Evolutionary conservation across 1,140 invertebrate species (phyloP).

Genomic region (fruit fly (Drosophila melanogaster)): Release_6_plus_ISO1_MT NT_033777.3:20396501-20397000

Average conservation of each 20-base stretch:
- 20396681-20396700: constrained; percentile 20
- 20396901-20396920: constrained; percentile 69
- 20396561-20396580: not conserved
- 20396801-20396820: constrained; percentile 33
- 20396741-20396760: constrained; percentile 32
- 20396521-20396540: constrained; percentile 30
- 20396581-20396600: constrained; percentile 20
- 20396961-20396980: constrained; percentile 45
- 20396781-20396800: constrained; percentile 27
- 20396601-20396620: constrained; percentile 33
- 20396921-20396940: constrained; percentile 76
- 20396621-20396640: constrained; percentile 42
- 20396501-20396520: not conserved
- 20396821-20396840: constrained; percentile 57
- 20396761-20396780: constrained; percentile 21
- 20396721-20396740: not conserved
- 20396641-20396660: constrained; percentile 45
- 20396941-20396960: constrained; percentile 51
- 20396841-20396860: constrained; percentile 54
- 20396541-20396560: constrained; percentile 15
- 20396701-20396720: not conserved
- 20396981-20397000: constrained; percentile 29
- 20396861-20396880: constrained; percentile 35
- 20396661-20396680: constrained; percentile 54
- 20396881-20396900: constrained; percentile 24